phyloP scores from a whole-genome alignment of 1,140 invertebrate genomes.

The Pollicipes pollicipes region DNA sequence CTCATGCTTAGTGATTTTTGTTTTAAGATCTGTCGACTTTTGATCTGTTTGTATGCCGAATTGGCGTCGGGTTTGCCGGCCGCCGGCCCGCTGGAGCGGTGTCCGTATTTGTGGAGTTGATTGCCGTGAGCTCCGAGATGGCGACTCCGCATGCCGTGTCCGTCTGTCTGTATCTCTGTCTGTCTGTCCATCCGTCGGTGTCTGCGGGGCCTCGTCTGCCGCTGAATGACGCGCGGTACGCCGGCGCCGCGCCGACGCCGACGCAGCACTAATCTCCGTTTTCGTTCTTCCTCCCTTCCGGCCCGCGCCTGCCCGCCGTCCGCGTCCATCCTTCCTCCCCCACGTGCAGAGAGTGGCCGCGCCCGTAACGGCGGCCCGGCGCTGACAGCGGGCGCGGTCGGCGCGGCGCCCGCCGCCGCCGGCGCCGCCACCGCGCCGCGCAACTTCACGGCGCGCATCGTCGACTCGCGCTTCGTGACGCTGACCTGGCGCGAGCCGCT shows the following conservation, averaged over 20 bases:
- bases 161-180: no score
- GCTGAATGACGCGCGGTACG: neutral
- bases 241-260: neutral
- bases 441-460: slow-evolving; percentile 51
- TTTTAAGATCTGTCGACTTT: no score
- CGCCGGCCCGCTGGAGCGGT: no score
- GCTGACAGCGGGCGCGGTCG: no score
- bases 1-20: no score
- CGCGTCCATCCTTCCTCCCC: neutral
- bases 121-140: no score
- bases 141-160: no score
- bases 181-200: neutral
- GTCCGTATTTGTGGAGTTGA: no score
- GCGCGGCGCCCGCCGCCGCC: no score
- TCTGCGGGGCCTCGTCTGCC: neutral
- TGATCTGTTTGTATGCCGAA: no score
- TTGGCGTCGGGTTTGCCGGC: no score
- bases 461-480: slow-evolving; percentile 62
- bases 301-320: neutral
- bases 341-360: neutral
- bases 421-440: slow-evolving; percentile 37
- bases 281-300: slow-evolving; percentile 8
- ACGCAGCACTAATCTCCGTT: neutral
- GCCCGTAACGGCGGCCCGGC: neutral
- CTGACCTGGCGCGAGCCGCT: slow-evolving; percentile 60